Conservation (phyloP, 2,797 vertebrate species). For the Tenualosa thibaudeaui region DNA sequence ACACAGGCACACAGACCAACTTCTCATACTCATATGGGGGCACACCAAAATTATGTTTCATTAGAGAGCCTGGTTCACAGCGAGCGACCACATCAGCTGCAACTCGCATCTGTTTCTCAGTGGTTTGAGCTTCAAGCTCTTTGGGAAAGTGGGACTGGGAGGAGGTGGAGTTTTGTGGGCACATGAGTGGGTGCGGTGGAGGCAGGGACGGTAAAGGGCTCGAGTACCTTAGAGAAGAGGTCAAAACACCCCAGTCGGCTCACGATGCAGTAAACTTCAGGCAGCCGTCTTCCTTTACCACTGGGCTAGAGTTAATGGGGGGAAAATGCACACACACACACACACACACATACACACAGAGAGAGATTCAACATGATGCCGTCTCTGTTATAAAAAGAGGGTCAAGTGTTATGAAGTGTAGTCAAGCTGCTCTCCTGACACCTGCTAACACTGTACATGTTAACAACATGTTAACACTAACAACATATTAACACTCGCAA, state of each 20-base stretch:
- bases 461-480: not conserved
- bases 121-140: conserved; percentile 32
- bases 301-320: conserved; percentile 70
- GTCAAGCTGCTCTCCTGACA: not conserved
- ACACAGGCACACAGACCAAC: not conserved
- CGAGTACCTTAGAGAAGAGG: conserved; percentile 95
- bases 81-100: conserved; percentile 63
- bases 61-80: conserved; percentile 54
- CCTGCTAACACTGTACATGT: not conserved
- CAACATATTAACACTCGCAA: not conserved
- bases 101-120: conserved; percentile 53
- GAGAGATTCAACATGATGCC: conserved; percentile 41
- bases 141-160: conserved; percentile 45
- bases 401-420: not conserved
- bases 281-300: conserved; percentile 92
- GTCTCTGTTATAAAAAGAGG: not conserved
- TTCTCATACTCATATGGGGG: not conserved
- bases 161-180: conserved; percentile 53
- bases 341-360: conserved; percentile 33
- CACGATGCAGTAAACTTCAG: conserved; percentile 98
- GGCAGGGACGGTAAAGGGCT: not conserved
- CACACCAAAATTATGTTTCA: conserved; percentile 51
- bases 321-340: conserved; percentile 35
- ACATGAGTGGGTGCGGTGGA: conserved; percentile 2
- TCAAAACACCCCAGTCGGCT: conserved; percentile 97